These are phyloP conservation scores for Aepyceros melampus DNA, from an alignment of 2,113 vertebrate species.

Conservation along the genomic window DNA sequence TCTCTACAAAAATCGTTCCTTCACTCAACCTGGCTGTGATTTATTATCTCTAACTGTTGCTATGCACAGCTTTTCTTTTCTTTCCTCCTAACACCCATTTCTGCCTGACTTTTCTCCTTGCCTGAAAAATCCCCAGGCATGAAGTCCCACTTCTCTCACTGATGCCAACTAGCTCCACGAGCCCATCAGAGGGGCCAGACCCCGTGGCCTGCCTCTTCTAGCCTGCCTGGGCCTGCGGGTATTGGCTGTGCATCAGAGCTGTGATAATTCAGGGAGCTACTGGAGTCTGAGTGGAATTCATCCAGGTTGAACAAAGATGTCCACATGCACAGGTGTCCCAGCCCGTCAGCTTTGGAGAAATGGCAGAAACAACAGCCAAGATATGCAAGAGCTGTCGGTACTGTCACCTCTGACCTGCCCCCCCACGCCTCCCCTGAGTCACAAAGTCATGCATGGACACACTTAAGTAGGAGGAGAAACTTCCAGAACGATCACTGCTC, in stretches of 20 bases:
- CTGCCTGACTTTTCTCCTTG: not conserved
- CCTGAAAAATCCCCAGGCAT: not conserved
- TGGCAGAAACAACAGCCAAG: not conserved
- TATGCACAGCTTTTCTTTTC: no score
- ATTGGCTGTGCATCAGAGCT: not conserved
- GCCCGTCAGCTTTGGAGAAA: not conserved
- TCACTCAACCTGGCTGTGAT: no score
- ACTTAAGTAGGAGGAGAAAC: not conserved
- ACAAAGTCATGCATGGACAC: no score
- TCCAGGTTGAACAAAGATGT: not conserved
- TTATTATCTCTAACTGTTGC: no score
- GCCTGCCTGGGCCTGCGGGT: not conserved
- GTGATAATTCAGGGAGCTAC: not conserved
- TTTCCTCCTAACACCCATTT: not conserved
- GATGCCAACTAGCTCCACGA: not conserved
- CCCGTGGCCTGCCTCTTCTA: not conserved
- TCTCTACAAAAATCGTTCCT: no score
- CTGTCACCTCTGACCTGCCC: fast-evolving
- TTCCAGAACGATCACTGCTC: not conserved
- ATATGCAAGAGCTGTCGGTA: not conserved
- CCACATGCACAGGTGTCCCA: not conserved
- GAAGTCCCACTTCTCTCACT: not conserved
- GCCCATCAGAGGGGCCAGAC: not conserved
- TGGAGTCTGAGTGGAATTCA: not conserved
- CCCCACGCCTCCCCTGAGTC: not conserved